Conservation (phyloP, 35 echinoderm and acorn worm species). For the Chiridota heheva region DNA sequence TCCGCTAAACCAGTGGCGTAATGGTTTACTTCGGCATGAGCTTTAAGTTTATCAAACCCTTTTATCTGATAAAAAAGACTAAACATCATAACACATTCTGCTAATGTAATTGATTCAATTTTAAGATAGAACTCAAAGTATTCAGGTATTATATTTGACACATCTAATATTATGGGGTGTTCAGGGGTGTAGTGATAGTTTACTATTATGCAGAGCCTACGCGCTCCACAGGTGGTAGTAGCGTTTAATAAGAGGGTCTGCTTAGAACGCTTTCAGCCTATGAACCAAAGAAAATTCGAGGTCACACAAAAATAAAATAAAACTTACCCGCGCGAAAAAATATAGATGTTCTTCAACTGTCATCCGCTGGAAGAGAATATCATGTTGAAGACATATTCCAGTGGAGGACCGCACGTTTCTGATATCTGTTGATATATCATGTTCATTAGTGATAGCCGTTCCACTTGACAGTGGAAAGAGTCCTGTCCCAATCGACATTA, state of each 20-base stretch:
- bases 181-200: no score
- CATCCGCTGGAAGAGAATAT: conserved; percentile 64
- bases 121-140: neutral
- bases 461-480: conserved; percentile 57
- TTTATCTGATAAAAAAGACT: no score
- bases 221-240: no score
- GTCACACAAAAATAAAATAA: no score
- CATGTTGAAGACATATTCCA: conserved; percentile 83
- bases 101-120: no score
- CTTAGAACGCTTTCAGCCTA: no score
- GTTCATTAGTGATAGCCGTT: conserved; percentile 58
- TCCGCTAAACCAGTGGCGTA: conserved; percentile 70
- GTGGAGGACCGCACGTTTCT: conserved; percentile 54
- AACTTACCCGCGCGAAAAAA: conserved; percentile 79
- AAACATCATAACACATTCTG: no score
- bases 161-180: no score
- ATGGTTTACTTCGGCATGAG: conserved; percentile 48
- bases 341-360: conserved; percentile 82
- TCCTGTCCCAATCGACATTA: conserved; percentile 75
- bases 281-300: no score
- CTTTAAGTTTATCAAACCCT: conserved; percentile 42
- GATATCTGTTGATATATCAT: conserved; percentile 54
- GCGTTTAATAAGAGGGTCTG: no score
- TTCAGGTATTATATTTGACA: no score
- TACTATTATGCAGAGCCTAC: no score